A percentile compares a stretch with the other conserved stretches of the same genome.
Conservation (phyloP, 1,140 invertebrate genomes). For the Pantala flavescens region DNA sequence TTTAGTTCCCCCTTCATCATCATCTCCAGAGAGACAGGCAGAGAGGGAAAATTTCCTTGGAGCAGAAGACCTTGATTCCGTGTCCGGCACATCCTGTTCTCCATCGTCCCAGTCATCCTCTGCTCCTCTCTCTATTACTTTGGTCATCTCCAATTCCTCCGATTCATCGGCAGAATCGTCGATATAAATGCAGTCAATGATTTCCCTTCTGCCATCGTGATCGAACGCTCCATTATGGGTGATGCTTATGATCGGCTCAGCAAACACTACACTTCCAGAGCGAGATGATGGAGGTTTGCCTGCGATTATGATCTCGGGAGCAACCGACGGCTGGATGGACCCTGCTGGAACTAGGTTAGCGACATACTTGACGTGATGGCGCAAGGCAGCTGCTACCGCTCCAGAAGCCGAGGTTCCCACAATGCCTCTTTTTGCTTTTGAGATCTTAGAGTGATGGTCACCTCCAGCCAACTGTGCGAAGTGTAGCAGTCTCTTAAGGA, state of each 20-base stretch:
- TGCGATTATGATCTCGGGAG: conserved; percentile 30
- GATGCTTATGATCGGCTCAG: background rate
- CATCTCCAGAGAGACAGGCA: conserved; percentile 30
- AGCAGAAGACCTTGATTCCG: conserved; percentile 27
- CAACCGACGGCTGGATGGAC: conserved; percentile 31
- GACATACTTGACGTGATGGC: conserved; percentile 58
- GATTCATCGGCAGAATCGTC: background rate
- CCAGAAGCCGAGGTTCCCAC: conserved; percentile 19
- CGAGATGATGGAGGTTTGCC: conserved; percentile 29
- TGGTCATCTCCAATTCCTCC: background rate
- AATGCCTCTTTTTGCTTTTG: background rate
- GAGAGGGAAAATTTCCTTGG: conserved; percentile 56
- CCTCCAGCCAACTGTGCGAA: conserved; percentile 23
- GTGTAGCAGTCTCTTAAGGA: conserved; percentile 40
- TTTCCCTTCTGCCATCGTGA: conserved; percentile 36
- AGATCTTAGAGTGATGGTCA: conserved; percentile 10
- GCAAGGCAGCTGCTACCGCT: conserved; percentile 54
- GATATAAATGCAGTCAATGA: conserved; percentile 33
- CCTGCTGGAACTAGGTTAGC: conserved; percentile 48
- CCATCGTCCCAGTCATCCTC: conserved; percentile 32
- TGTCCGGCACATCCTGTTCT: conserved; percentile 27
- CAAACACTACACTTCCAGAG: background rate
- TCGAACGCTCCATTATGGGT: conserved; percentile 33
- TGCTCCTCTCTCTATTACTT: conserved; percentile 25
- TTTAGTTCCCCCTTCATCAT: conserved; percentile 31